These are phyloP conservation scores for Heteractis magnifica DNA, from an alignment of 92 coral and sea anemone genomes.

Conservation along the genomic window DNA sequence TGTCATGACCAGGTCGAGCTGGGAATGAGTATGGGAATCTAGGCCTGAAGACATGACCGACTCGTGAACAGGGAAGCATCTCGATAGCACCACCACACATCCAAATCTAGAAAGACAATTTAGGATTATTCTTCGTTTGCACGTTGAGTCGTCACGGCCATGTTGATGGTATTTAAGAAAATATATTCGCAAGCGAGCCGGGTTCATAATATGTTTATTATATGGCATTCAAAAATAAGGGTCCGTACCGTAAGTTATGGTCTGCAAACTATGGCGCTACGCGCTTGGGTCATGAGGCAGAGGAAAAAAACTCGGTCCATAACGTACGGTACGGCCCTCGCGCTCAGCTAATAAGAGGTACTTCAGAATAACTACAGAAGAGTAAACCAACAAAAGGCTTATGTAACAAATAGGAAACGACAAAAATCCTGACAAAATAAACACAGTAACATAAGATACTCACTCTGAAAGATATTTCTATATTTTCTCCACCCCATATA, in stretches of 20 bases:
- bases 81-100: conserved; percentile 98
- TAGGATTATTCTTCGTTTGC: background rate
- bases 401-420: background rate
- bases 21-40: conserved; percentile 98
- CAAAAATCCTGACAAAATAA: background rate
- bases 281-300: too few species aligned
- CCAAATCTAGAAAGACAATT: conserved; percentile 68
- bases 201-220: too few species aligned
- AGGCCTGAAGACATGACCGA: conserved; percentile 97
- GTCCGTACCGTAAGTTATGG: too few species aligned
- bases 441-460: conserved; percentile 10
- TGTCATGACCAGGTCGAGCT: conserved; percentile 86
- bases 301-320: too few species aligned
- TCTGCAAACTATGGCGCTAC: too few species aligned
- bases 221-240: too few species aligned
- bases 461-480: conserved; percentile 97
- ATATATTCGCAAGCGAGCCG: too few species aligned
- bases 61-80: conserved; percentile 98
- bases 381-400: background rate
- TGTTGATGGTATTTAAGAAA: too few species aligned
- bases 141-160: background rate
- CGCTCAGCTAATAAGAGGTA: too few species aligned
- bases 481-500: conserved; percentile 99
- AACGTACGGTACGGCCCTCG: too few species aligned
- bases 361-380: background rate